These are phyloP conservation scores for Spea bombifrons DNA, from an alignment of 2,113 vertebrate genomes.

Conservation along the genomic window DNA sequence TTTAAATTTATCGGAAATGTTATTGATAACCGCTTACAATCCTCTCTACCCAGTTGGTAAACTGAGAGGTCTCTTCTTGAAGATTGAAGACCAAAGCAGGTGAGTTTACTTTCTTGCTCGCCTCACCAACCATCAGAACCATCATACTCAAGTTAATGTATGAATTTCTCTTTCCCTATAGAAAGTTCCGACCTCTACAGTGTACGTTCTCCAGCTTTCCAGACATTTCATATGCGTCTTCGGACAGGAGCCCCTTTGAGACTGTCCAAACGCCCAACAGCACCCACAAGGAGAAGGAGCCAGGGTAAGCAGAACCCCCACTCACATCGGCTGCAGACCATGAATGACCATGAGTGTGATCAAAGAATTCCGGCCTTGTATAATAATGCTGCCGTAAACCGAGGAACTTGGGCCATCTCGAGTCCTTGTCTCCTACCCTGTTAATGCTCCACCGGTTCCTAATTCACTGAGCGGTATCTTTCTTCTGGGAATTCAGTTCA, in stretches of 20 bases:
- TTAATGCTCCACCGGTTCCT: too few species aligned
- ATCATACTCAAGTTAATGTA: too few species aligned
- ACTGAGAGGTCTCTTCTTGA: conserved; percentile 26
- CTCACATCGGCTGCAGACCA: too few species aligned
- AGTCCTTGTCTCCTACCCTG: too few species aligned
- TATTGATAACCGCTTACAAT: neutral
- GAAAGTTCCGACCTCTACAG: conserved; percentile 22
- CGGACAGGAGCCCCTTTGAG: conserved; percentile 28
- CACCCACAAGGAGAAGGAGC: neutral
- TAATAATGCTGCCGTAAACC: too few species aligned
- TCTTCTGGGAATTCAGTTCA: too few species aligned
- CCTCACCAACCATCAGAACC: too few species aligned
- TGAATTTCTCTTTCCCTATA: neutral
- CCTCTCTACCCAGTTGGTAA: conserved; percentile 24
- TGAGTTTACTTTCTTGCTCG: neutral
- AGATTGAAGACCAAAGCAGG: conserved; percentile 41
- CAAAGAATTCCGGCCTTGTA: too few species aligned
- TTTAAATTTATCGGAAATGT: too few species aligned
- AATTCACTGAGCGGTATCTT: too few species aligned
- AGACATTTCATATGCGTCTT: conserved; percentile 20
- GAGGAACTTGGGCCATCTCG: too few species aligned
- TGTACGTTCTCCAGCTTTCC: conserved; percentile 32
- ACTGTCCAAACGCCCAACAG: conserved; percentile 5
- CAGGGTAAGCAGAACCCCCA: conserved; percentile 7
- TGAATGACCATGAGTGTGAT: too few species aligned